Percentiles rank a stretch among this genome's conserved stretches.
Evolutionary conservation across 1,140 invertebrate species (phyloP).

Genomic region (Melanaphis sacchari): DNA sequence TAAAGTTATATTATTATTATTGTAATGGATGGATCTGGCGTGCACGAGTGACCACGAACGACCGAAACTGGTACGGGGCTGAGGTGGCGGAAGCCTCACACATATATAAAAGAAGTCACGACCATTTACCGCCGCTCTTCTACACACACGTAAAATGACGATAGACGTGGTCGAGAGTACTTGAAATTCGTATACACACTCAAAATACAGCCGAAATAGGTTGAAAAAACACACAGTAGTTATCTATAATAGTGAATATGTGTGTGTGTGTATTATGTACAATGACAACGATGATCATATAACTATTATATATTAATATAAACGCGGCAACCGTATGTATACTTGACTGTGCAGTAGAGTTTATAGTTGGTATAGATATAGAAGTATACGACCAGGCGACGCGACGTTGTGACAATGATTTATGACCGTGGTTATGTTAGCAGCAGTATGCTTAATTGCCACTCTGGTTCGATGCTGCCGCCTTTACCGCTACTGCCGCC

Average conservation of each 20-base stretch:
- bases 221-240: not conserved
- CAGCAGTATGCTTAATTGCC: conserved; percentile 3
- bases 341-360: not conserved
- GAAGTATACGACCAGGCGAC: not conserved
- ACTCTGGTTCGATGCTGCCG: not conserved
- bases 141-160: not conserved
- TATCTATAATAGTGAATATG: not conserved
- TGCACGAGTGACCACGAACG: conserved; percentile 5
- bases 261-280: not conserved
- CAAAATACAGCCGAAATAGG: too few relatives aligned
- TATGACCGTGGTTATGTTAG: not conserved
- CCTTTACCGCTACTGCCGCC: not conserved
- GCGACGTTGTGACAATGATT: conserved; percentile 37
- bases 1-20: not conserved
- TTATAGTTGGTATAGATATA: not conserved
- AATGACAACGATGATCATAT: not conserved
- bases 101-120: conserved; percentile 41
- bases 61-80: not conserved
- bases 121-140: not conserved
- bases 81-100: not conserved
- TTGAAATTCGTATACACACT: not conserved
- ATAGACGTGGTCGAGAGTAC: not conserved
- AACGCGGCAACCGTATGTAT: not conserved
- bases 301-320: not conserved
- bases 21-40: not conserved